phyloP scores from a whole-genome alignment of 2,888 invertebrate genomes.

The Campoletis raptor region DNA sequence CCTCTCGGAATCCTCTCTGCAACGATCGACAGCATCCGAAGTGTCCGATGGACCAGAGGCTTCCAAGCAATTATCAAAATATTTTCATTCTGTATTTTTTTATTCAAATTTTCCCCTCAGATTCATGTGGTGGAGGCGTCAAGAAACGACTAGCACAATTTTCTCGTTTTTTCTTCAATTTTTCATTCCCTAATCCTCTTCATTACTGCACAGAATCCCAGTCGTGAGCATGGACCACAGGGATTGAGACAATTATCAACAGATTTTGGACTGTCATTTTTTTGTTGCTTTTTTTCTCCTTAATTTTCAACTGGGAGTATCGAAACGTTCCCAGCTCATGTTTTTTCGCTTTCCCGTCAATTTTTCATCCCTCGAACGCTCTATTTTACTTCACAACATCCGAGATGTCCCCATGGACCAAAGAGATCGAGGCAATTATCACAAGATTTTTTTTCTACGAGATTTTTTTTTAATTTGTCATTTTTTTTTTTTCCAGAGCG shows the following conservation, averaged over 20 bases:
- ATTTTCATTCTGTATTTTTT: not conserved
- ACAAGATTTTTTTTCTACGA: conserved; percentile 6
- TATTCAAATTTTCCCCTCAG: not conserved
- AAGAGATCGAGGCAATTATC: conserved; percentile 36
- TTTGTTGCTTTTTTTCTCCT: not conserved
- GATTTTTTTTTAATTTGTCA: conserved; percentile 35
- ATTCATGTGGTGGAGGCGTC: not conserved
- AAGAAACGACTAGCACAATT: not conserved
- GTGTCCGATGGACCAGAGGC: conserved; percentile 1
- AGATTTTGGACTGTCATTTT: not conserved
- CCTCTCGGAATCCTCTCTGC: not conserved
- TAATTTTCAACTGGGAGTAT: not conserved
- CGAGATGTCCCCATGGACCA: conserved; percentile 3
- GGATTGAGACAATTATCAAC: not conserved
- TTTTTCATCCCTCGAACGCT: conserved; percentile 39
- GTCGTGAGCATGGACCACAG: conserved; percentile 1
- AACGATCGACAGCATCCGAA: not conserved
- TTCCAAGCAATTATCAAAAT: not conserved
- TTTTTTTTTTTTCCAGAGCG: not conserved
- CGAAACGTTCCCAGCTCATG: not conserved
- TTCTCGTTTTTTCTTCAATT: not conserved
- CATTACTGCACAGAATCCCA: not conserved
- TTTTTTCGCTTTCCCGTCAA: conserved; percentile 16
- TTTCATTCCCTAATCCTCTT: not conserved
- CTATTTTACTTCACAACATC: not conserved